Percentiles rank a stretch among this genome's conserved stretches.
These are phyloP conservation scores for Lasioglossum albipes DNA, from an alignment of 1,140 invertebrate species.

Conservation along the genomic window DNA sequence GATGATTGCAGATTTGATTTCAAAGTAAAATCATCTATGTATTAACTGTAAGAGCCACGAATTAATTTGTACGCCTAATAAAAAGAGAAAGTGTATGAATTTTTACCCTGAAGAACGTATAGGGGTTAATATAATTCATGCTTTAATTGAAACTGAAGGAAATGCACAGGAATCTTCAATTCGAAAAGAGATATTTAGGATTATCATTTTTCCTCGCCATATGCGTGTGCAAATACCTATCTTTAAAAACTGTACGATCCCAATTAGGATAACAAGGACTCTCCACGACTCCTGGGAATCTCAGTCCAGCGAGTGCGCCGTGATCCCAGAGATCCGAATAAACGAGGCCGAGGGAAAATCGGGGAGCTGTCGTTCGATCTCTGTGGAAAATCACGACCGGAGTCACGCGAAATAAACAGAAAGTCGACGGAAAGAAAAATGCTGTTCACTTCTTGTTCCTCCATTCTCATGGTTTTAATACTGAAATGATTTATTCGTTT, in stretches of 20 bases:
- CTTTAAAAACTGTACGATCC: neutral
- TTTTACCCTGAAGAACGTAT: too few relatives aligned
- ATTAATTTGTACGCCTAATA: too few relatives aligned
- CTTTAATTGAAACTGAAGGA: too few relatives aligned
- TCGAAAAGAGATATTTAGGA: too few relatives aligned
- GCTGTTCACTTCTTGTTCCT: neutral
- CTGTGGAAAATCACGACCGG: neutral
- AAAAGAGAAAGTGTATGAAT: too few relatives aligned
- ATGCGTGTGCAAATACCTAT: too few relatives aligned
- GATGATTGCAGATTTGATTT: too few relatives aligned
- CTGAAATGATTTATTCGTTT: slow-evolving; percentile 22
- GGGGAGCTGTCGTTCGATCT: neutral
- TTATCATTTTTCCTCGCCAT: too few relatives aligned
- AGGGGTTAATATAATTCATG: too few relatives aligned
- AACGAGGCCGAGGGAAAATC: slow-evolving; percentile 50
- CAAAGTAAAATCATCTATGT: too few relatives aligned
- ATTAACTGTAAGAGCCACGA: too few relatives aligned
- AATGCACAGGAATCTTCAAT: too few relatives aligned
- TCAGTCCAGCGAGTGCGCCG: slow-evolving; percentile 43
- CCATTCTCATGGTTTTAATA: slow-evolving; percentile 1
- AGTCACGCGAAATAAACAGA: neutral
- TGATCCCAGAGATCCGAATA: slow-evolving; percentile 67
- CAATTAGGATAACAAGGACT: slow-evolving; percentile 17
- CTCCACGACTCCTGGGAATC: slow-evolving; percentile 47
- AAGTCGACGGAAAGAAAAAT: neutral